Conservation (phyloP, 2,797 vertebrate species). For the Hylomyscus alleni region DNA sequence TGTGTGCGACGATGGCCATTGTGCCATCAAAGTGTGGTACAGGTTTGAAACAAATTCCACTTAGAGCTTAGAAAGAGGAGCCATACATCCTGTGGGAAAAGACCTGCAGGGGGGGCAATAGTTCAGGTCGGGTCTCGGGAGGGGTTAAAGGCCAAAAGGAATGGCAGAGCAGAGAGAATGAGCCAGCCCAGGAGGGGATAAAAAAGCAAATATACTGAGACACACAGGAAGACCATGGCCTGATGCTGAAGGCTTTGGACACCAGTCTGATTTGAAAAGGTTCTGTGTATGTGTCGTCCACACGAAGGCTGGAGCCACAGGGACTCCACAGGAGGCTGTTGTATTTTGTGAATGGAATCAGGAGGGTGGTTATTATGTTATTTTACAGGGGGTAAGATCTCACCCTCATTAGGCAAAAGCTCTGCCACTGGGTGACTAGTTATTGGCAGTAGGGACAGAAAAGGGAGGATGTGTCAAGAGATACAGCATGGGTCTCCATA, state of each 20-base stretch:
- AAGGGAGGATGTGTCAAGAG: neutral
- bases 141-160: neutral
- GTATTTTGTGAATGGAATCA: neutral
- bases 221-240: neutral
- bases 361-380: neutral
- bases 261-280: neutral
- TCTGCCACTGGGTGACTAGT: neutral
- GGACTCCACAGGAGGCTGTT: neutral
- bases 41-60: neutral
- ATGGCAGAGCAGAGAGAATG: neutral
- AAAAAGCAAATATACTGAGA: neutral
- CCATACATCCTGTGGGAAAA: neutral
- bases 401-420: neutral
- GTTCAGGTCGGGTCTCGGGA: neutral
- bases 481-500: neutral
- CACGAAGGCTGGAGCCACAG: neutral
- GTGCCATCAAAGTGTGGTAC: neutral
- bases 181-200: neutral
- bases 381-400: neutral
- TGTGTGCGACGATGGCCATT: rapidly evolving
- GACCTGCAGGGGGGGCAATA: neutral
- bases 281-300: neutral
- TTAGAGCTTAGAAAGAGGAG: neutral
- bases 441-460: neutral
- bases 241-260: neutral